Conservation (phyloP, 2,888 invertebrate species). For the Saturnia japonica region DNA sequence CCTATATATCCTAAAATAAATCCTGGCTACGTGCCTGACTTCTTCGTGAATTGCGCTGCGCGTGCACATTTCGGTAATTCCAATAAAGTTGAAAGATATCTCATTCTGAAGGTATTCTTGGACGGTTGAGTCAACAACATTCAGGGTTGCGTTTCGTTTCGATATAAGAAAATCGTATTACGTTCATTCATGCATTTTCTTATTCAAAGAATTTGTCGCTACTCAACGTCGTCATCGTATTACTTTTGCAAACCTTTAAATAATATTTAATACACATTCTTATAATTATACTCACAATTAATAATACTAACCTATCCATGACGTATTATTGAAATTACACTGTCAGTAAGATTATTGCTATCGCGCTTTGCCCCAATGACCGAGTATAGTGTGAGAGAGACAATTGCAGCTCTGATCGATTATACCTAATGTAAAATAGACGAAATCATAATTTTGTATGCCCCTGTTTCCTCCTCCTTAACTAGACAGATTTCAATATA, state of each 20-base stretch:
- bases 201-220: conserved; percentile 8
- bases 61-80: conserved; percentile 17
- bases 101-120: conserved; percentile 18
- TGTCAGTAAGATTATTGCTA: neutral
- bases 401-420: too few species aligned
- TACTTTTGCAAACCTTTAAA: neutral
- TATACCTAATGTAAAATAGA: too few species aligned
- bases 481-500: too few species aligned
- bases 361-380: too few species aligned
- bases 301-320: neutral
- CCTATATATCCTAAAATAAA: conserved; percentile 16
- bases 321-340: neutral
- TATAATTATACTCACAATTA: neutral
- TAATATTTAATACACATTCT: neutral
- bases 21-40: conserved; percentile 24
- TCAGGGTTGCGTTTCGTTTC: conserved; percentile 11
- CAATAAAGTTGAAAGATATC: conserved; percentile 16
- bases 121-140: neutral
- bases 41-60: conserved; percentile 33
- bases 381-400: too few species aligned
- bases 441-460: too few species aligned
- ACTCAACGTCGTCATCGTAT: neutral
- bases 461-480: too few species aligned
- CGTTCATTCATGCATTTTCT: conserved; percentile 17
- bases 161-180: conserved; percentile 15